Percentiles rank a stretch among this genome's conserved stretches.
These are phyloP conservation scores for Ctenoplectra terminalis DNA, from an alignment of 1,140 invertebrate genomes.

Conservation along the genomic window DNA sequence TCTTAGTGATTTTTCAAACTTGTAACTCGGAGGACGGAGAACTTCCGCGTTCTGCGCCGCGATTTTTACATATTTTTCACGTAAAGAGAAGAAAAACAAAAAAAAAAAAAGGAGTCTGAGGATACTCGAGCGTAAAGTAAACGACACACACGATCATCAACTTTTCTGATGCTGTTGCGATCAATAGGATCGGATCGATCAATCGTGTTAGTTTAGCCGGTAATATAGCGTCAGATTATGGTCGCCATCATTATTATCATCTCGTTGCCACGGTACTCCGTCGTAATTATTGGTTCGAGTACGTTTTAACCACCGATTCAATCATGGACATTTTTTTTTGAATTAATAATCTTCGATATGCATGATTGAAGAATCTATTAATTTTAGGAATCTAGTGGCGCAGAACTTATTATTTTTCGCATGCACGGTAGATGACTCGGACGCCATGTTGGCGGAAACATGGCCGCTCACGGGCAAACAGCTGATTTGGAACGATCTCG, in stretches of 20 bases:
- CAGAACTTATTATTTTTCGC: no score
- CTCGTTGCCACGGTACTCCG: not conserved
- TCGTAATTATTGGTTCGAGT: no score
- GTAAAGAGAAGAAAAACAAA: not conserved
- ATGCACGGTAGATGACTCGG: no score
- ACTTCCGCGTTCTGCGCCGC: not conserved
- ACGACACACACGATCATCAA: not conserved
- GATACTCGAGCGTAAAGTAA: not conserved
- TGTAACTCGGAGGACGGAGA: not conserved
- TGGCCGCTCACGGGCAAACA: no score
- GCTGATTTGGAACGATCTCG: no score
- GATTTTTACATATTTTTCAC: constrained; percentile 42
- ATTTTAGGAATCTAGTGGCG: no score
- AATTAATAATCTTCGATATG: no score
- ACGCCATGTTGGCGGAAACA: no score
- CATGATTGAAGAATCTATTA: no score
- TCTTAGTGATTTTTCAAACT: not conserved
- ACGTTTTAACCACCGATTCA: no score
- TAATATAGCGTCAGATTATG: not conserved
- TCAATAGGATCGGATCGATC: not conserved
- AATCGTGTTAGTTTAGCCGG: not conserved
- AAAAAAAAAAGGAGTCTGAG: constrained; percentile 3
- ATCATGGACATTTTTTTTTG: no score
- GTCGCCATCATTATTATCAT: constrained; percentile 6
- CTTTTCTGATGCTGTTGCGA: constrained; percentile 3